Base-by-base conservation (phyloP, 2,797 vertebrate species). In the Kryptopterus vitreolus region DNA sequence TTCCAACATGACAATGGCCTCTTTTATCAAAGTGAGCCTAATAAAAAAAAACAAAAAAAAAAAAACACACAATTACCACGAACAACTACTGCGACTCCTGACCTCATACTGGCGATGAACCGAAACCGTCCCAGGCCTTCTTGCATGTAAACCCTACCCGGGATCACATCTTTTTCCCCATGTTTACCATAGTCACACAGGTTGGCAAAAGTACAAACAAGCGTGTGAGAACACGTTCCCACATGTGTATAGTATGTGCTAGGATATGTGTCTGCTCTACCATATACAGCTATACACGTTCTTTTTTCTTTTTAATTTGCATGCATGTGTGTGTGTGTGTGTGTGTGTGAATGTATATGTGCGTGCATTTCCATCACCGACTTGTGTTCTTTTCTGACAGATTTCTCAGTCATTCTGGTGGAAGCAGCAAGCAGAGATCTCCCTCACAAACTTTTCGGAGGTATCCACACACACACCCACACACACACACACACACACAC, bases 371-470 rank as follows among this genome's bases (percentile, higher is more conserved):
- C 38, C 38, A 10, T 43, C 8, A 43, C 10, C 11, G 2, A 26
- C 2, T 11, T 50, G 12, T 53, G 4, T 50, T 33, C 2, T 70
- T 1, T 52, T 12, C 61, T 59, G 84, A 46, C 87, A 95, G 96
- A 86, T 96, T 98, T 84, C 91, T 98, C 48, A 96, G 95, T 91
- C 96, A 97, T 86, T 96, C 96, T 1, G 93, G 94, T 88, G 91
- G 92, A 89, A 92, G 94, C 91, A 96, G 90, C 90, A 96, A 96
- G 86, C 93, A 93, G 9, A 95, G 95, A 86, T 92, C 95, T 57
- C 89, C 91, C 0, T 74, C 93, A 87, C 96, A 97, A 84, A 89
- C 93, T 0, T 90, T 95, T 75, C 95, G 96, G 76, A 96, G 96
- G 96, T 98, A 93, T 29, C 18, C 3, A 50, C 31, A 76, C 33